phyloP scores from a whole-genome alignment of 1,140 invertebrate species.

The Sycobia sp. region DNA sequence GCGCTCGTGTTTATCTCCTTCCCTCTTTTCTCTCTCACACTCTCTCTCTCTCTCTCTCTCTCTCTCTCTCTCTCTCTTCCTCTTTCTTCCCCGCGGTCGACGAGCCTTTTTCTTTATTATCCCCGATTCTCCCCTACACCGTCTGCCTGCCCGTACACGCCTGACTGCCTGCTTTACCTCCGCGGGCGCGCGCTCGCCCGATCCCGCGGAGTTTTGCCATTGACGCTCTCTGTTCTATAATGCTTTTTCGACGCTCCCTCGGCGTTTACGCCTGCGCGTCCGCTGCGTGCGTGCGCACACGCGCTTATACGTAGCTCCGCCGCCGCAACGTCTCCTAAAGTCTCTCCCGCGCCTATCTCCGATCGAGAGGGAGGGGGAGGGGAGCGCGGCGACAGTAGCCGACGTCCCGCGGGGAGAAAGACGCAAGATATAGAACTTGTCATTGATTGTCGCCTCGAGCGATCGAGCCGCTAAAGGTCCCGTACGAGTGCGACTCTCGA shows the following conservation, averaged over 20 bases:
- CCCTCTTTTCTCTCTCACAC: conserved; percentile 38
- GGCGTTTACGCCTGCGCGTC: not conserved
- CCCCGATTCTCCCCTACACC: conserved; percentile 20
- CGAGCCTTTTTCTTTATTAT: conserved; percentile 29
- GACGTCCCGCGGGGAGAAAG: conserved; percentile 11
- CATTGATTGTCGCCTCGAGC: conserved; percentile 58
- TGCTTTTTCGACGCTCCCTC: no score
- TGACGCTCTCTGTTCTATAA: no score
- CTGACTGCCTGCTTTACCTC: conserved; percentile 4
- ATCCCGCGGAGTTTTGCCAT: no score
- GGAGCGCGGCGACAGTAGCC: not conserved
- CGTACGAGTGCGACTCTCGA: conserved; percentile 53
- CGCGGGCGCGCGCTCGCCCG: not conserved
- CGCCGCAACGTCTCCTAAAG: no score
- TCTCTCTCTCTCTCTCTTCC: conserved; percentile 23
- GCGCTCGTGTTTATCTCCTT: conserved; percentile 35
- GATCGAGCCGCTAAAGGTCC: conserved; percentile 61
- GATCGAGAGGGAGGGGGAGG: conserved; percentile 52
- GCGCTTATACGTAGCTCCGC: no score
- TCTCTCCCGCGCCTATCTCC: no score
- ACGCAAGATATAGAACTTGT: conserved; percentile 51
- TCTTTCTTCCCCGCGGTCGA: conserved; percentile 29
- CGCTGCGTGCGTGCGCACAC: not conserved
- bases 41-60: conserved; percentile 36
- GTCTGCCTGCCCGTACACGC: conserved; percentile 31